Conservation (phyloP, 2,797 vertebrate species). For the Epinephelus awoara region DNA sequence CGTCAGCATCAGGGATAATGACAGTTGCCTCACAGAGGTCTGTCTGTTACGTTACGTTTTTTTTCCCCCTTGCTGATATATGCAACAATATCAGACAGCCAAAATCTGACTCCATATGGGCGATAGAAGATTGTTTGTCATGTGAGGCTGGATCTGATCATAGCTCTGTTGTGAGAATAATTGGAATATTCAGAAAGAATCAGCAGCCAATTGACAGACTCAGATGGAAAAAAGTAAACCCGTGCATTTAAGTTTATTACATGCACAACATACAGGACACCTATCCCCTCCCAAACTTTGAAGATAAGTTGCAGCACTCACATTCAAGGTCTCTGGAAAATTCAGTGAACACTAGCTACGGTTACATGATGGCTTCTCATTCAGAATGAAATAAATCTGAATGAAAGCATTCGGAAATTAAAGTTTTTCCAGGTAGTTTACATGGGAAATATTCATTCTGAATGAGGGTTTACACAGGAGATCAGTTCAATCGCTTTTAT, state of each 20-base stretch:
- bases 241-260: not conserved
- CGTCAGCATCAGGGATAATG: conserved; percentile 29
- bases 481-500: too few relatives aligned
- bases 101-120: not conserved
- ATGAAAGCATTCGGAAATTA: too few relatives aligned
- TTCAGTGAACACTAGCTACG: not conserved
- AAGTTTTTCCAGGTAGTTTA: too few relatives aligned
- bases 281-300: not conserved
- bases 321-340: not conserved
- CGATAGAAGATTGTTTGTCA: not conserved
- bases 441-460: too few relatives aligned
- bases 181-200: conserved; percentile 12
- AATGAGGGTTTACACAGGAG: too few relatives aligned
- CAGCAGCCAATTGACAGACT: not conserved
- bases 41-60: not conserved
- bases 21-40: not conserved
- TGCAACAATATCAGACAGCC: conserved; percentile 11
- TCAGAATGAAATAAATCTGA: too few relatives aligned
- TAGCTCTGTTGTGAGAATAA: conserved; percentile 2
- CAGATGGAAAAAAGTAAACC: not conserved
- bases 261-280: conserved; percentile 4
- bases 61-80: not conserved
- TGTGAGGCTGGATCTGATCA: not conserved
- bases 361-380: too few relatives aligned
- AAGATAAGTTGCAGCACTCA: not conserved